Base-by-base conservation (phyloP, 2,113 vertebrate species). In the Syngnathus scovelli region DNA sequence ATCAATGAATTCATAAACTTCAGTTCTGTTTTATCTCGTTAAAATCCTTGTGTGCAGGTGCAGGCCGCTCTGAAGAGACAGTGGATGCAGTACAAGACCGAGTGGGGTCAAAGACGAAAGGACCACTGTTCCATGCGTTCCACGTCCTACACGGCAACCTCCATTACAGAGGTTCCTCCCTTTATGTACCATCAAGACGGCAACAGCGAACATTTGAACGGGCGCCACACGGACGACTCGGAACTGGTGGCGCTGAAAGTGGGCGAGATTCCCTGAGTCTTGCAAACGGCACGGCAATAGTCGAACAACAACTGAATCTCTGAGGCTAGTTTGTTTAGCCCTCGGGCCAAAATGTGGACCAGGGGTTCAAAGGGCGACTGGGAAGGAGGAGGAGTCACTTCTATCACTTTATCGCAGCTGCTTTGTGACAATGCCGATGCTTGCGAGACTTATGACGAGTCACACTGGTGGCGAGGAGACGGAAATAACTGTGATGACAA, bases 31-130 rank as follows among this genome's bases (percentile, higher is more conserved):
- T 27, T 8, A 58, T 23, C 27, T 7, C 33, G 54, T 56, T 56
- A 23, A 36, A 33, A 1, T 60, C 7, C 5, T 7, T 9, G 21
- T 16, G 19, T 80, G 11, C 83, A 99, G 97, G 94, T 99, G 0
- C 96, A 98, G 67, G 90, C 87, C 1, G 90, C 94, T 23, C 70
- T 99, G 71, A 96, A 93, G 89, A 92, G 96, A 61, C 96, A 98
- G 1, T 96, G 96, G 97, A 84, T 90, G 10, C 94, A 95, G 84
- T 92, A 94, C 37, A 95, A 95, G 79, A 90, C 90, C 3, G 94
- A 96, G 66, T 95, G 93, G 94, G 91, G 92, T 21, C 95, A 96
- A 78, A 89, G 93, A 19, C 88, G 93, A 21, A 90, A 93, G 1
- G 90, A 93, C 10, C 92, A 93, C 85, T 94, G 90, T 23, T 92